These are phyloP conservation scores for Channa argus DNA, from an alignment of 2,113 vertebrate genomes.

Conservation along the genomic window DNA sequence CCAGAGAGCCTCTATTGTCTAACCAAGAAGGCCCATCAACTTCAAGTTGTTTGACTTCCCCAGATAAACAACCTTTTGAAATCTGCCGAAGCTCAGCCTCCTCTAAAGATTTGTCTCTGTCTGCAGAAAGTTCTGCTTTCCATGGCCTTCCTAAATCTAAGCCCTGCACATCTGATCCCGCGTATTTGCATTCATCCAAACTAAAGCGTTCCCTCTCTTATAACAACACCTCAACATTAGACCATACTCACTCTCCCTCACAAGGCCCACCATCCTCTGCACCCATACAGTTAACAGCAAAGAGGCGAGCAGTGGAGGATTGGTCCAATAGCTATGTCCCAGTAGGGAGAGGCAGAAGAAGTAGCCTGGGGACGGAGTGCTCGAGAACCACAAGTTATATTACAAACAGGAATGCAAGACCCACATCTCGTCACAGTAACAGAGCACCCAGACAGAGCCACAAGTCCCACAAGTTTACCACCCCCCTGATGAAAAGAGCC, in stretches of 20 bases:
- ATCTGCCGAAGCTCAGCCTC: not conserved
- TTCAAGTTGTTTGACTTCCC: not conserved
- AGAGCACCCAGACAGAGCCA: not conserved
- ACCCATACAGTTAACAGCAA: not conserved
- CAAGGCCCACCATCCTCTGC: not conserved
- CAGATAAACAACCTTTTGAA: not conserved
- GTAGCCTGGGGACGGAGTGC: not conserved
- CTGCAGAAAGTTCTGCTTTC: not conserved
- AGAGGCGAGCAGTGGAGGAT: not conserved
- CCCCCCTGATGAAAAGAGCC: constrained; percentile 41
- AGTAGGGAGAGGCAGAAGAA: not conserved
- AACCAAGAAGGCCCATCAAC: not conserved
- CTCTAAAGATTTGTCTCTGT: not conserved
- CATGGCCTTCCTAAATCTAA: not conserved
- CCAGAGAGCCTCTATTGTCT: not conserved
- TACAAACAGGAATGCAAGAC: not conserved
- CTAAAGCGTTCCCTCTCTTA: not conserved
- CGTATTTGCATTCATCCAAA: not conserved
- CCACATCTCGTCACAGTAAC: not conserved
- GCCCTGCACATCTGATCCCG: not conserved
- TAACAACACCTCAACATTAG: not conserved
- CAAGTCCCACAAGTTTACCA: not conserved
- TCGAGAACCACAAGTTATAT: not conserved
- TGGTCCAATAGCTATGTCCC: not conserved
- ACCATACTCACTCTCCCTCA: not conserved